Conservation (phyloP, 2,113 vertebrate genomes). For the Dascyllus trimaculatus region DNA sequence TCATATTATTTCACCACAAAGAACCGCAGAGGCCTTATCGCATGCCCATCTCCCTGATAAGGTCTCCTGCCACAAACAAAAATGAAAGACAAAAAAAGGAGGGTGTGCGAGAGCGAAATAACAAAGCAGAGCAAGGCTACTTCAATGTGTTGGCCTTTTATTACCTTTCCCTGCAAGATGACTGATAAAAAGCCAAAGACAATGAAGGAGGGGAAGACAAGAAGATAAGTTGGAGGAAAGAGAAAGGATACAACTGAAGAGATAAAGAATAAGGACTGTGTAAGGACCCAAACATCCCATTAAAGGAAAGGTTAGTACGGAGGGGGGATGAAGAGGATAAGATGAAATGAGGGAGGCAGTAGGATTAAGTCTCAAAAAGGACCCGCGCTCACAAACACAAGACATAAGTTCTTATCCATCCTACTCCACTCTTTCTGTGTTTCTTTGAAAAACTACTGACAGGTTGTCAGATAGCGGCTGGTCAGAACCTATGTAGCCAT, state of each 20-base stretch:
- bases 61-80: constrained; percentile 75
- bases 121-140: constrained; percentile 54
- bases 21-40: constrained; percentile 74
- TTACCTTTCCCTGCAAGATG: constrained; percentile 77
- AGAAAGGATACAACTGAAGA: constrained; percentile 54
- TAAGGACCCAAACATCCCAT: constrained; percentile 67
- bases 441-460: constrained; percentile 33
- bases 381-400: constrained; percentile 30
- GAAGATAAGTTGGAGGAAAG: constrained; percentile 60
- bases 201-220: constrained; percentile 63
- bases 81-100: constrained; percentile 74
- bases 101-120: constrained; percentile 67
- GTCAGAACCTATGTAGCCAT: constrained; percentile 35
- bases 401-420: constrained; percentile 1
- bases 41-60: constrained; percentile 70
- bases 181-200: constrained; percentile 81
- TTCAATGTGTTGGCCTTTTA: constrained; percentile 69
- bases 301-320: constrained; percentile 56
- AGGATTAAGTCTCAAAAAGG: constrained; percentile 49
- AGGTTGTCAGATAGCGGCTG: constrained; percentile 33
- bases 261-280: constrained; percentile 60
- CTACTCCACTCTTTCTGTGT: constrained; percentile 4
- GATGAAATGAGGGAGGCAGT: constrained; percentile 54
- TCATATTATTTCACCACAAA: constrained; percentile 77
- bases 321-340: constrained; percentile 57